Percentiles rank a stretch among this genome's conserved stretches.
These are phyloP conservation scores for Aphelinus atriplicis DNA, from an alignment of 1,140 invertebrate genomes.

Conservation along the genomic window DNA sequence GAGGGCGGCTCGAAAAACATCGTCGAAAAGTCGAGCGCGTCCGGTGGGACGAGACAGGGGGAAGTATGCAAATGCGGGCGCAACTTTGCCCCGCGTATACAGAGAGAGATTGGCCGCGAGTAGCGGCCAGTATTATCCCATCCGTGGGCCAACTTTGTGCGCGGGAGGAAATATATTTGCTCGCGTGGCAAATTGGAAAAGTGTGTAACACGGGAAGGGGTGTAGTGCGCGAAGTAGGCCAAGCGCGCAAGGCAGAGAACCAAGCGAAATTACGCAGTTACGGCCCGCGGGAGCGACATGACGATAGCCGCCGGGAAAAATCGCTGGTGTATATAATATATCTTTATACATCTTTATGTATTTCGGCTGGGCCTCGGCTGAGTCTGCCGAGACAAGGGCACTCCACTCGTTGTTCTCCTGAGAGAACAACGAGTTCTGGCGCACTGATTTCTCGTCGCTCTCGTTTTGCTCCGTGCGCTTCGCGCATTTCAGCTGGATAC, in stretches of 20 bases:
- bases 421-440: too few relatives aligned
- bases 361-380: neutral
- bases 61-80: slow-evolving; percentile 16
- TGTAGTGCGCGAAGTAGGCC: neutral
- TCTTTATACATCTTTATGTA: too few relatives aligned
- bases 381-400: too few relatives aligned
- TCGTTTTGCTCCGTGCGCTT: too few relatives aligned
- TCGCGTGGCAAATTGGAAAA: slow-evolving; percentile 22
- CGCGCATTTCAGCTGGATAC: too few relatives aligned
- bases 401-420: too few relatives aligned
- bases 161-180: slow-evolving; percentile 10
- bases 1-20: neutral
- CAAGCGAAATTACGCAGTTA: slow-evolving; percentile 29
- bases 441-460: too few relatives aligned
- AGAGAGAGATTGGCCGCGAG: neutral
- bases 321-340: slow-evolving; percentile 29
- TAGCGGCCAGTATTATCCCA: too few relatives aligned
- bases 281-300: slow-evolving; percentile 29
- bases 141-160: too few relatives aligned
- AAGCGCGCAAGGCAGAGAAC: slow-evolving; percentile 3
- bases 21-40: neutral
- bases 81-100: neutral
- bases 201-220: slow-evolving; percentile 3
- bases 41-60: neutral
- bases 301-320: slow-evolving; percentile 1